Conservation (phyloP, 2,113 vertebrate genomes). For the Mirza zaza region DNA sequence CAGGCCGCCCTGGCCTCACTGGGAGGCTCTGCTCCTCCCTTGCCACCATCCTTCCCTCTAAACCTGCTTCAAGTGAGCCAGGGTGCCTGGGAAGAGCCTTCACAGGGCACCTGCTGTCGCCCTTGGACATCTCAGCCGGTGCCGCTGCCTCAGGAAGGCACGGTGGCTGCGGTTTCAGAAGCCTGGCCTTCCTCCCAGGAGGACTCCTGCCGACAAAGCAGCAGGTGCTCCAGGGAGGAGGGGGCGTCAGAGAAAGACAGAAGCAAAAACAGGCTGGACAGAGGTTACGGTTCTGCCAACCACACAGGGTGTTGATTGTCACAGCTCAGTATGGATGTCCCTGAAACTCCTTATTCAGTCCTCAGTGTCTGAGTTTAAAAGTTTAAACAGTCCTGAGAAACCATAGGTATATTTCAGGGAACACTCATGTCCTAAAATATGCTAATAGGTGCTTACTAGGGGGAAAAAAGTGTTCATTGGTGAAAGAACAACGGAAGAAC, state of each 20-base stretch:
- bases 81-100: neutral
- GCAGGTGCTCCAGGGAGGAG: neutral
- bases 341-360: neutral
- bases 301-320: neutral
- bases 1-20: neutral
- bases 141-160: neutral
- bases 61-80: neutral
- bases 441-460: neutral
- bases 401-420: neutral
- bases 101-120: fast-evolving
- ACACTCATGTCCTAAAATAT: neutral
- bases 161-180: neutral
- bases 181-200: neutral
- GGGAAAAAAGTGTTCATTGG: neutral
- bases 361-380: neutral
- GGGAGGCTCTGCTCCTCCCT: neutral
- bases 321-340: neutral
- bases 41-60: neutral
- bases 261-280: neutral
- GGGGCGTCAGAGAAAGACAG: neutral
- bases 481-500: neutral
- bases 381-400: neutral
- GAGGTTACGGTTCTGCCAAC: neutral
- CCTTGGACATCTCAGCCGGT: neutral
- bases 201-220: no score